These are phyloP conservation scores for Phaethornis superciliosus DNA, from an alignment of 2,113 vertebrate species.

Conservation along the genomic window DNA sequence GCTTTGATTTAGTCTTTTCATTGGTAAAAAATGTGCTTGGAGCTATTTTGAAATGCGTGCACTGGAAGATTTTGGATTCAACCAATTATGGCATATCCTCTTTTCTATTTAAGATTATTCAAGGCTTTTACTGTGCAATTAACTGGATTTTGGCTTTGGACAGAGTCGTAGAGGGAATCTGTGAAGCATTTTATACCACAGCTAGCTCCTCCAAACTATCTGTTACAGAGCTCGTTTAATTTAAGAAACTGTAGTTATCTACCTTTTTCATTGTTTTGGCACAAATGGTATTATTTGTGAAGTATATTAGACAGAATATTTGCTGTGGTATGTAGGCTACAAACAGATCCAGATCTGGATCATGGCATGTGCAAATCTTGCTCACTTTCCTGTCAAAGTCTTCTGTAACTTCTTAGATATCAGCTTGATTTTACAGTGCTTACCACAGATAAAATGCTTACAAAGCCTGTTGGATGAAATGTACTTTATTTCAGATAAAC, in stretches of 20 bases:
- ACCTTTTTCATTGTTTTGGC: fast-evolving
- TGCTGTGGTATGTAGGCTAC: background rate
- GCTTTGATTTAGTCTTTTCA: background rate
- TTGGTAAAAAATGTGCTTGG: slow-evolving; percentile 4
- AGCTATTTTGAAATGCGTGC: slow-evolving; percentile 10
- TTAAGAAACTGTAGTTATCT: slow-evolving; percentile 23
- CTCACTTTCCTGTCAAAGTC: background rate
- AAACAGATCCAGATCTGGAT: background rate
- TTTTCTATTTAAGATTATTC: slow-evolving; percentile 18
- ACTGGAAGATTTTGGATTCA: background rate
- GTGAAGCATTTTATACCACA: background rate
- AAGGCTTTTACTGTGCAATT: slow-evolving; percentile 16
- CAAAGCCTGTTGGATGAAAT: background rate
- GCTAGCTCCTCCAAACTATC: background rate
- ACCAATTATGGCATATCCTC: background rate
- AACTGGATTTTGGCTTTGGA: slow-evolving; percentile 27
- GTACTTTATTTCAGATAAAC: background rate
- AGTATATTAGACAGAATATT: background rate
- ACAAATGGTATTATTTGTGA: background rate
- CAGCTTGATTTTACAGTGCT: background rate
- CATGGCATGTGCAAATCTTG: background rate
- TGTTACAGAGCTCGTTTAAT: slow-evolving; percentile 10
- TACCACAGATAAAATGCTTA: background rate
- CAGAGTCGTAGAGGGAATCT: background rate
- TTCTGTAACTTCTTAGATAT: background rate